Conservation (phyloP, 2,113 vertebrate species). For the Apodemus speciosus region DNA sequence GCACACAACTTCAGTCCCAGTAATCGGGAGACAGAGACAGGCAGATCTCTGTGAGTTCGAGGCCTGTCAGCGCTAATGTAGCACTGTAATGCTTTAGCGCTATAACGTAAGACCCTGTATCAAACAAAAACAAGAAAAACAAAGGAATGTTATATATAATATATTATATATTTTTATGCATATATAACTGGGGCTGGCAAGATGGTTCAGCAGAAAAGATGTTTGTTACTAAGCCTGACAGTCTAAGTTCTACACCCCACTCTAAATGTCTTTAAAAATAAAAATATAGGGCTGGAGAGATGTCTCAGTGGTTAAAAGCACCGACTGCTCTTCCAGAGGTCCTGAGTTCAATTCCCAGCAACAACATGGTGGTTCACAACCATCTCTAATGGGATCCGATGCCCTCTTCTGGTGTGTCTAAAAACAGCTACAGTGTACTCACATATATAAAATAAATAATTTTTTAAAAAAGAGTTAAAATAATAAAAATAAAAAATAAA, state of each 20-base stretch:
- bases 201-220: background rate
- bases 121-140: background rate
- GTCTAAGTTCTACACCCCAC: background rate
- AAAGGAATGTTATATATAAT: no score
- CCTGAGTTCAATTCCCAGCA: no score
- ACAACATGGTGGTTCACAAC: no score
- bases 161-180: no score
- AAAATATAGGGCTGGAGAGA: background rate
- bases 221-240: background rate
- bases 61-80: background rate
- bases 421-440: no score
- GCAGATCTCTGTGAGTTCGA: background rate
- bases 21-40: background rate
- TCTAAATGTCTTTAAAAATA: background rate
- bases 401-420: no score
- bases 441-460: no score
- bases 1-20: background rate
- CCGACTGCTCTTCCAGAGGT: no score
- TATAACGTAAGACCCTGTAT: background rate
- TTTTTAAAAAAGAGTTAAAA: no score
- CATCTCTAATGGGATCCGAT: no score
- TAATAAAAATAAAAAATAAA: background rate
- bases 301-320: no score
- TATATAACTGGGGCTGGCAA: background rate
- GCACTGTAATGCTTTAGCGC: no score